A percentile compares a stretch with the other conserved stretches of the same genome.
Conservation (phyloP, 2,113 vertebrate species). For the Stigmatopora nigra region DNA sequence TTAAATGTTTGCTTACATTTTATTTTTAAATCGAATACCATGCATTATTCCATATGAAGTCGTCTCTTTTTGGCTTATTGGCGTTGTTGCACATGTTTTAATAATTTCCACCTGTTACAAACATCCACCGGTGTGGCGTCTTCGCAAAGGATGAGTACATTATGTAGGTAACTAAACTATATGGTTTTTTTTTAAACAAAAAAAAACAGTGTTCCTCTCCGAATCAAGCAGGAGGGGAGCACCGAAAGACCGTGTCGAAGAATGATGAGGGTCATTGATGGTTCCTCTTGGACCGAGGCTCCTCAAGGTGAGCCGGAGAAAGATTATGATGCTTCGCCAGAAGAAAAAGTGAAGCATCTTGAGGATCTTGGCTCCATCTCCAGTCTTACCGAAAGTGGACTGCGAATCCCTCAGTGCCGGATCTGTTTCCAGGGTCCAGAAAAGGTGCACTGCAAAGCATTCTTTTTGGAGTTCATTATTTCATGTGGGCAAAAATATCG, state of each 20-base stretch:
- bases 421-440: constrained; percentile 86
- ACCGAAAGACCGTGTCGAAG: constrained; percentile 63
- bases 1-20: constrained; percentile 6
- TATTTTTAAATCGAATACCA: not conserved
- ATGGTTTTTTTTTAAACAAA: too few relatives aligned
- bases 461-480: not conserved
- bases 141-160: too few relatives aligned
- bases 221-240: constrained; percentile 70
- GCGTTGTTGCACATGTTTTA: too few relatives aligned
- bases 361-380: constrained; percentile 75
- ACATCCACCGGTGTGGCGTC: too few relatives aligned
- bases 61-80: not conserved
- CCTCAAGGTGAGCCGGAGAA: constrained; percentile 72
- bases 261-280: constrained; percentile 68
- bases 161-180: too few relatives aligned
- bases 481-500: not conserved
- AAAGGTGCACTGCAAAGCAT: constrained; percentile 65
- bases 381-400: constrained; percentile 77
- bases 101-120: too few relatives aligned
- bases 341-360: constrained; percentile 62
- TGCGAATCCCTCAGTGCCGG: constrained; percentile 77
- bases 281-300: constrained; percentile 74
- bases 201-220: constrained; percentile 75
- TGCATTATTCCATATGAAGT: not conserved
- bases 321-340: constrained; percentile 59